Conservation (phyloP, 2,113 vertebrate species). For the Spilogale gracilis region DNA sequence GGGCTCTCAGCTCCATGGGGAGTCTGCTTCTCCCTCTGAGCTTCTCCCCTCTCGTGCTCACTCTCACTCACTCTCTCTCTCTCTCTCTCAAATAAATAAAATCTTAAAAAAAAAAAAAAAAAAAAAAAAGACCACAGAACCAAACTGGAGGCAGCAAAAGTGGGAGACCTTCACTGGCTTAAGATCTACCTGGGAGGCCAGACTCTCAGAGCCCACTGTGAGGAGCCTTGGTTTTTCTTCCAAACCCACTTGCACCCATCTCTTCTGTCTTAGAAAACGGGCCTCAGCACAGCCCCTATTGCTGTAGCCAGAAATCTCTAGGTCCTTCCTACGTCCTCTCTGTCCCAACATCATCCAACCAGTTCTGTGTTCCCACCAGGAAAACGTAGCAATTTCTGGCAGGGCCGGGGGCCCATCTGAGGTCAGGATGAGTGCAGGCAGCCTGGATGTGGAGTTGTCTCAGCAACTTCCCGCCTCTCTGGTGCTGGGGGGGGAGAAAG, state of each 20-base stretch:
- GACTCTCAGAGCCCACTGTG: neutral
- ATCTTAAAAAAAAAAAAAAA: no score
- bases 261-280: neutral
- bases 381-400: neutral
- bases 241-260: neutral
- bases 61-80: no score
- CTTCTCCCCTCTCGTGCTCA: no score
- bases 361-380: neutral
- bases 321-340: neutral
- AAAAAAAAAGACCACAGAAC: fast-evolving
- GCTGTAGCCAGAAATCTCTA: neutral
- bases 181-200: neutral
- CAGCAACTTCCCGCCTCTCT: neutral
- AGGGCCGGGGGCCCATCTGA: neutral
- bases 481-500: neutral
- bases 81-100: no score
- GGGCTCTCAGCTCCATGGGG: no score
- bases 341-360: neutral
- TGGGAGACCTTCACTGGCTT: no score
- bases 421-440: neutral
- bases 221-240: neutral
- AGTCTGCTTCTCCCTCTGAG: no score
- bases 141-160: neutral
- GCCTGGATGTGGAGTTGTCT: neutral
- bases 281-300: fast-evolving